phyloP scores from a whole-genome alignment of 2,888 invertebrate genomes.

The Ecliptopera silaceata region DNA sequence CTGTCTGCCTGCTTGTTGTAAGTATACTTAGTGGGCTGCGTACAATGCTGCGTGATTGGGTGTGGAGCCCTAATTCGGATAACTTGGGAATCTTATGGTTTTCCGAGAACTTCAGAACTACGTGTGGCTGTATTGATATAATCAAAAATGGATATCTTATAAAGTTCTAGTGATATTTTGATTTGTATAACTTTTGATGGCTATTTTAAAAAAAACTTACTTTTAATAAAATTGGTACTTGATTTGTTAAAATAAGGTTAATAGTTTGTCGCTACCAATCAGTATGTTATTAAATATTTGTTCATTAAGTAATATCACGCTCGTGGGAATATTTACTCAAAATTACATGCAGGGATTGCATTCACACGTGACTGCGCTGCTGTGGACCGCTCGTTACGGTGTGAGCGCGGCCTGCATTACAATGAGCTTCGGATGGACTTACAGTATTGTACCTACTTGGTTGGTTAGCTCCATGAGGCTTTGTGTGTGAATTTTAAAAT shows the following conservation, averaged over 20 bases:
- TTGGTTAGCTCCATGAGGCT: not conserved
- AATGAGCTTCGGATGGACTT: slow-evolving; percentile 22
- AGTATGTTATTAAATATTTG: not conserved
- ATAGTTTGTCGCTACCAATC: too few relatives aligned
- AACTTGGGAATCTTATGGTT: slow-evolving; percentile 34
- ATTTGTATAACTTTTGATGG: not conserved
- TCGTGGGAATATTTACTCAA: slow-evolving; percentile 5
- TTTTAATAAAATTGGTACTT: too few relatives aligned
- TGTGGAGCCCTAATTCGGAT: slow-evolving; percentile 57
- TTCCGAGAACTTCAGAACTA: slow-evolving; percentile 21
- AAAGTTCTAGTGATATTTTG: not conserved
- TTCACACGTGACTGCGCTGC: slow-evolving; percentile 30
- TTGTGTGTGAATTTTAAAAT: not conserved
- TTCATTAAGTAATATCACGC: slow-evolving; percentile 5
- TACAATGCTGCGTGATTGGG: slow-evolving; percentile 74
- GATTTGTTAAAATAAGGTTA: too few relatives aligned
- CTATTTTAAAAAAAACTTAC: too few relatives aligned
- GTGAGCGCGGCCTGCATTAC: slow-evolving; percentile 27
- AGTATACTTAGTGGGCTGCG: slow-evolving; percentile 4
- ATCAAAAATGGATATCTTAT: slow-evolving; percentile 17
- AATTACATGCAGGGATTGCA: slow-evolving; percentile 21
- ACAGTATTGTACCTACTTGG: not conserved
- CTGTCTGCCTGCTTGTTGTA: not conserved
- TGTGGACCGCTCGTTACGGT: slow-evolving; percentile 33
- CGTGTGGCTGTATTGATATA: slow-evolving; percentile 29